These are phyloP conservation scores for Campylomormyrus tamandua DNA, from an alignment of 2,113 vertebrate species.

Conservation along the genomic window DNA sequence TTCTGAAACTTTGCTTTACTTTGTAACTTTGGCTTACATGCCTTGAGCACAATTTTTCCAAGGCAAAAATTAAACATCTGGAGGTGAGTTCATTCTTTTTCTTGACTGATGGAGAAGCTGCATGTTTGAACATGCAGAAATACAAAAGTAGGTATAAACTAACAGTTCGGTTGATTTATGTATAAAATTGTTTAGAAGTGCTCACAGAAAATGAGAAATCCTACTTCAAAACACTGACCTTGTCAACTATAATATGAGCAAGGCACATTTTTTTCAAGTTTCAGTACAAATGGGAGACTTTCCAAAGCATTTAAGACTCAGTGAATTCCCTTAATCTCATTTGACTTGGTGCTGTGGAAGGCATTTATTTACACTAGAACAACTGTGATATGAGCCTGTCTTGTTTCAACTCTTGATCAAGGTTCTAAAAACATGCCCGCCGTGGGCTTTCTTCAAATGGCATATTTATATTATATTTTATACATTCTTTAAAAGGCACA, in stretches of 20 bases:
- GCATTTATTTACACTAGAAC: neutral
- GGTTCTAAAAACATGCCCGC: neutral
- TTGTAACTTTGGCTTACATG: neutral
- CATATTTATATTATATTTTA: neutral
- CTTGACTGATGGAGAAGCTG: neutral
- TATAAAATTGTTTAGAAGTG: neutral
- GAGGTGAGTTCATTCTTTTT: neutral
- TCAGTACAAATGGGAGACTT: neutral
- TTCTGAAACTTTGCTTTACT: neutral
- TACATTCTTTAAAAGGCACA: slow-evolving; percentile 14
- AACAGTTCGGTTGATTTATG: neutral
- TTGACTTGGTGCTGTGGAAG: neutral
- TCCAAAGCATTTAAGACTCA: neutral
- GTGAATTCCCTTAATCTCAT: neutral
- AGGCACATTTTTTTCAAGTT: slow-evolving; percentile 13
- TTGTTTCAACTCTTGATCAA: neutral
- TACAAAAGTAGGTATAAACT: neutral
- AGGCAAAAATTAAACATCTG: neutral
- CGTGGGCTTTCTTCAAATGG: neutral
- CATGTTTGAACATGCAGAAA: neutral
- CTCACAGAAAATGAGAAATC: neutral
- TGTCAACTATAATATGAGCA: neutral
- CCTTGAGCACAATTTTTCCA: neutral
- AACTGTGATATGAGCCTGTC: neutral
- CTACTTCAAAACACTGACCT: neutral